Evolutionary conservation across 2,113 vertebrate genomes (phyloP), one percentile per base, ranked within the genome.

Genomic region (Himantopus leucocephalus): DNA sequence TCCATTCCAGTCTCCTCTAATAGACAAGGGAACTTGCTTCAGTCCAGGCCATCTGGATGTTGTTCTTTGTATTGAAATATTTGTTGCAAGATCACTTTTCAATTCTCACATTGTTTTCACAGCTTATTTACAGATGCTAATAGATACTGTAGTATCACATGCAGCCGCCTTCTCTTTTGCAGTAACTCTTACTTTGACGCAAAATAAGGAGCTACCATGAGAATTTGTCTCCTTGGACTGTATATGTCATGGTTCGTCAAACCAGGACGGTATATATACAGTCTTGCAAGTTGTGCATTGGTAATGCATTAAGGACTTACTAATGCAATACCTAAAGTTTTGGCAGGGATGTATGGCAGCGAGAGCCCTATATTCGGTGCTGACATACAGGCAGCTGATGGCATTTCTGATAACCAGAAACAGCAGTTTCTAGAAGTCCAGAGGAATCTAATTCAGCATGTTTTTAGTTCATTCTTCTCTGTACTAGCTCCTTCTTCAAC

Each of bases 51-150:
- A 95, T 58, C 71, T 91, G 66, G 83, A 85, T 71, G 37, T 37
- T 86, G 45, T 55, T 10, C 37, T 72, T 63, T 15, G 4, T n/a
- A 45, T 53, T 87, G 72, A 76, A 83, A 76, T 74, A 52, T 55
- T 63, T 63, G n/a, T n/a, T 35, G n/a, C 55, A 67, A 39, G 64
- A 45, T 81, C 64, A 6, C 59, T 80, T 72, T 79, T 43, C 79
- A 29, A 1, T 55, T 35, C 62, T 83, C 58, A 30, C 6, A 0
- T 13, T 29, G 18, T 64, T 87, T n/a, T 37, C 8, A 1, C 7
- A 23, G 37, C 67, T 95, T 67, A 16, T 59, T 94, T 48, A 22
- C 6, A 1, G 48, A 39, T 30, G 37, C 16, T 52, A 37, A 48
- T 2, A 5, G 45, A 45, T 16, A 18, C 7, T 5, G 30, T 6